Evolutionary conservation across 2,888 invertebrate species (phyloP).

Genomic region (Steinernema scapterisci): DNA sequence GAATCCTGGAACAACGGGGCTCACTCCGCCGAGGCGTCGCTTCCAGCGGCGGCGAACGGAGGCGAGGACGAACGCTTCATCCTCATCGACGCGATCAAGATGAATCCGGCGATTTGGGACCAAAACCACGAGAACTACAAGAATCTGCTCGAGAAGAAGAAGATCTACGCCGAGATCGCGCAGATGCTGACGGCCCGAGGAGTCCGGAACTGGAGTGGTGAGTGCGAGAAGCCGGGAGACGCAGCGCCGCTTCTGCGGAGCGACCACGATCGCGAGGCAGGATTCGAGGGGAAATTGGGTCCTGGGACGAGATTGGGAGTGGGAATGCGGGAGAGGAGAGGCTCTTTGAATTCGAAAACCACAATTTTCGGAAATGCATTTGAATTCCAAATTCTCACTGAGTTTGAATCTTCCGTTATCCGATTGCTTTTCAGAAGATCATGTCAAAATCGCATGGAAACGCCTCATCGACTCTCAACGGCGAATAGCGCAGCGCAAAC

Average conservation of each 20-base stretch:
- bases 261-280: no score
- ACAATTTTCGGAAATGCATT: background rate
- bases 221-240: background rate
- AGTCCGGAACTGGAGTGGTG: constrained; percentile 19
- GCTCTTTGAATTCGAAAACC: no score
- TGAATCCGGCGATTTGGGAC: background rate
- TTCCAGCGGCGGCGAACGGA: background rate
- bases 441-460: constrained; percentile 22
- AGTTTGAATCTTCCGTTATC: background rate
- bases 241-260: background rate
- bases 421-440: background rate
- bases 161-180: constrained; percentile 16
- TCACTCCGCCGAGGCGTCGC: background rate
- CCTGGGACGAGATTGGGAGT: background rate
- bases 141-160: constrained; percentile 6
- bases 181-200: constrained; percentile 29
- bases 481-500: constrained; percentile 15
- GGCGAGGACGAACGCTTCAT: constrained; percentile 20
- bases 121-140: constrained; percentile 24
- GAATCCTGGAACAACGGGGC: constrained; percentile 15
- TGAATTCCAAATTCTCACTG: background rate
- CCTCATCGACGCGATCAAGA: constrained; percentile 1
- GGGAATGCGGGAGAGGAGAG: no score
- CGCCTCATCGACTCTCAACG: constrained; percentile 12
- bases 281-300: background rate